Base-by-base conservation (phyloP, 2,888 invertebrate species). In the Ametastegia equiseti region DNA sequence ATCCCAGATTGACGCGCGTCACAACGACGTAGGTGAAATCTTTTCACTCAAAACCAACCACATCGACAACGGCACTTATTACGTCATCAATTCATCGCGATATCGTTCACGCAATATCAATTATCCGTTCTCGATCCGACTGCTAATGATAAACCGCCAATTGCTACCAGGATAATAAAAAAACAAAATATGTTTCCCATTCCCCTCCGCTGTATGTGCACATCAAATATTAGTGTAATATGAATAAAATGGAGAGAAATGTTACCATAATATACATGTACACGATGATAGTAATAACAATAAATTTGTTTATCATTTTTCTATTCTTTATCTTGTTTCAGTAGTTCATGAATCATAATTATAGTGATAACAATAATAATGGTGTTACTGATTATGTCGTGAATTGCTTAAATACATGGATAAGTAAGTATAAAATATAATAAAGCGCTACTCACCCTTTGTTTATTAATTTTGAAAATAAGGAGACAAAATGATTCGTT, bases 361-460 rank as follows among this genome's bases (percentile, higher is more conserved):
- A 54, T 54, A 54, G 23, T 54, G 23, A 23, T 54, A 54, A 54
- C 11, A 54, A 54, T 7, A 23, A 23, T 54, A 54, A 54, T 54
- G 54, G 54, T 54, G 54, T 54, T 23, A 54, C 9, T 23, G 23
- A 23, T 54, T 11, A 23, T 54, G 19, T 11, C 11, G 19, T 54
- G 1, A 23, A 54, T 9, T 23, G 19, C 11, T 54, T 54, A 54
- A 23, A n/a, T 19, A 23, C 3, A 54, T 42, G 11, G 9, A 3
- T 54, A 23, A n/a, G n/a, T 54, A 23, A 54, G 19, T 54, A 19
- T 54, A 54, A 23, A 23, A 23, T 54, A 54, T 54, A 27, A 27
- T 39, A 19, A 57, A 54, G 19, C 11, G 57, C 27, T 50, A 23
- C 63, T 65, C 63, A 65, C 63, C 63, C 63, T 36, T 65, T 65